Evolutionary conservation across 2,797 vertebrate species (phyloP), one percentile per base, ranked within the genome.

Genomic region (Eptatretus atami): DNA sequence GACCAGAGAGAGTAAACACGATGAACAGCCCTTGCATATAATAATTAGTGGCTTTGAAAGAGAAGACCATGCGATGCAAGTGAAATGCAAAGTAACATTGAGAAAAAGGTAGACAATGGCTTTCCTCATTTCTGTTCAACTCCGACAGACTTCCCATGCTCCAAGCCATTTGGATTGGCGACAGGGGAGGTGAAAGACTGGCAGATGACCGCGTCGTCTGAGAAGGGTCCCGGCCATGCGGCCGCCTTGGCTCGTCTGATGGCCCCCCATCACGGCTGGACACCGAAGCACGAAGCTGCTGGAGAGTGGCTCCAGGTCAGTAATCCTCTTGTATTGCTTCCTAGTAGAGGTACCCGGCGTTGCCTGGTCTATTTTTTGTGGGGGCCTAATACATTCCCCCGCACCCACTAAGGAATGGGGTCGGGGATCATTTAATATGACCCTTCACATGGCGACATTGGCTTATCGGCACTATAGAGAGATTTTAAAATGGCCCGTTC

Each of bases 261-360:
- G 69, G 86, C 86, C 76, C 93, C 87, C 71, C 80, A 85, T 52
- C 86, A 84, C 0, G 92, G 92, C 25, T 98, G 90, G 92, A 95
- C 88, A 70, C 84, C 92, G 2, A 80, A 76, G 25, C 70, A 81
- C 3, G 77, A 85, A 0, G 81, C 86, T 65, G 82, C 84, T 3
- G 84, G 88, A 65, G 87, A 98, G 68, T 96, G 90, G 92, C 75
- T 98, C 12, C 92, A 98, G 73, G 85, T 81, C 66, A 86, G 94
- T 71, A 78, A 10, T 25, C 57, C 57, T 61, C 25, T n/a, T n/a
- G 25, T 6, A 60, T 14, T 14, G 19, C 14, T 6, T 14, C 55
- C 6, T 14, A 60, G 55, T 19, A 19, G 19, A 19, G 19, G 14
- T 60, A 1, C 55, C 1, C 55, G 6, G 55, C 19, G 9, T 60